Conservation (phyloP, 2,797 vertebrate genomes). For the Smutsia temminckii region DNA sequence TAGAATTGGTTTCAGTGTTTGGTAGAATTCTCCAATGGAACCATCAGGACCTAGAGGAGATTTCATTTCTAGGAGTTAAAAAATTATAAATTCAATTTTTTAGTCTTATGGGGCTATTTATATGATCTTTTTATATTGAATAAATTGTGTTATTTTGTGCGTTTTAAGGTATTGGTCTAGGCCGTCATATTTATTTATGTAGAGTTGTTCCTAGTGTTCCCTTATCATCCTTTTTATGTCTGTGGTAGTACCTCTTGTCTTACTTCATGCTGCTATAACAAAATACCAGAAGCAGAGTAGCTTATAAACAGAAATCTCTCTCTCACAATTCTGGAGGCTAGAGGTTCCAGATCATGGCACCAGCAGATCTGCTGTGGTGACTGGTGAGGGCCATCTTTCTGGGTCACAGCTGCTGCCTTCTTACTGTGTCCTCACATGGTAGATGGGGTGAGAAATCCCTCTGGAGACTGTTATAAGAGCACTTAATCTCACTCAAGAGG, state of each 20-base stretch:
- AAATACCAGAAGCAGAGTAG: not conserved
- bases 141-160: not conserved
- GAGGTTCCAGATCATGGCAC: not conserved
- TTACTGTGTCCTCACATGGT: not conserved
- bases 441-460: not conserved
- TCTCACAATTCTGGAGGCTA: not conserved
- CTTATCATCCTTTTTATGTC: not conserved
- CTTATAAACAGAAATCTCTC: not conserved
- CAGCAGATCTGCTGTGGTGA: not conserved
- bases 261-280: not conserved
- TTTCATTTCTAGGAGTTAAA: not conserved
- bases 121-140: not conserved
- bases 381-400: not conserved
- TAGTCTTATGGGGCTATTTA: not conserved
- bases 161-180: not conserved
- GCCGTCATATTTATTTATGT: not conserved
- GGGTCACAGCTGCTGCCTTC: not conserved
- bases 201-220: not conserved
- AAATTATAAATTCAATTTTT: not conserved
- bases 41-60: not conserved
- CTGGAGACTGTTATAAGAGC: not conserved
- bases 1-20: not conserved
- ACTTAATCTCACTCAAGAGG: not conserved
- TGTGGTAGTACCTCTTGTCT: not conserved
- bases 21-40: not conserved